Evolutionary conservation across 2,888 invertebrate species (phyloP), one percentile per base, ranked within the genome.

Genomic region (Aethes cnicana): DNA sequence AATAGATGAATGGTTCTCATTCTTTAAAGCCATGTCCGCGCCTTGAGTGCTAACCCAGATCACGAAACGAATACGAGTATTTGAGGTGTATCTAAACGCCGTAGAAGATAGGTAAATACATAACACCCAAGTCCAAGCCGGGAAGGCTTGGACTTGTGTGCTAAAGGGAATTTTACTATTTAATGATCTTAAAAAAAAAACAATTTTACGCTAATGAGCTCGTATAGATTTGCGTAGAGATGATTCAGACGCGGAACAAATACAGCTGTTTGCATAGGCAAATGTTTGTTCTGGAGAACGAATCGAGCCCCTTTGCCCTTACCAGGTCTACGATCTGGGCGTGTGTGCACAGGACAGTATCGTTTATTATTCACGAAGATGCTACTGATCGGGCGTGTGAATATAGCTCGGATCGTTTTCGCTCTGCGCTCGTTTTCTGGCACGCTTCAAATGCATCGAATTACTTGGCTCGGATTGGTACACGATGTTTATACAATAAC

Each of bases 1-100:
- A 66, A 68, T 75, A 63, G 66, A 66, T 67, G 71, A 77, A 76
- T 72, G 64, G 66, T 67, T 64, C 64, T 66, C 56, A 55, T 52
- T 52, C 46, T 52, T 52, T 33, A 26, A 23, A 16, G 30, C 18
- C 50, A 17, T 44, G 44, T 52, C 44, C 52, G 32, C 25, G 23
- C 25, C 21, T 35, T 36, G 33, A 35, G 4, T 18, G 35, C 12
- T 33, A 16, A 46, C 21, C 21, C 14, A 25, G 23, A 52, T 26
- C n/a, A n/a, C 11, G 20, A 16, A 37, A 9, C 23, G 16, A 6
- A 23, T 30, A 32, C 11, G 42, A n/a, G 21, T 35, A 17, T 28
- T 18, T 7, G 18, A 23, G 16, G 26, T 18, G 14, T 25, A 33
- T 11, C 21, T 14, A 25, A 25, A 46, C n/a, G 11, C 12, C n/a